These are phyloP conservation scores for Mustela nigripes DNA, from an alignment of 2,113 vertebrate genomes.

Conservation along the genomic window DNA sequence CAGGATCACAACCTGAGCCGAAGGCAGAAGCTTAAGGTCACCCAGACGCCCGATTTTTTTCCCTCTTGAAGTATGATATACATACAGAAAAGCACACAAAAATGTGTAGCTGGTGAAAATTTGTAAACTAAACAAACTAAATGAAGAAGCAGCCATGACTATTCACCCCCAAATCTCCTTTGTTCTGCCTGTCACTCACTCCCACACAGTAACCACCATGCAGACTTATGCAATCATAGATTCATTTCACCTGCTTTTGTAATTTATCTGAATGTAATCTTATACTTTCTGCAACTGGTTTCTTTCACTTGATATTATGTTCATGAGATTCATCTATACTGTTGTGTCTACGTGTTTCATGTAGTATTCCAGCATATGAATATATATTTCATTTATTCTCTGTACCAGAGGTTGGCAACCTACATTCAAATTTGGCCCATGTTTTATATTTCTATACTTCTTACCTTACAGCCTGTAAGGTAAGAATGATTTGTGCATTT, in stretches of 20 bases:
- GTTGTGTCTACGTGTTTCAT: too few species aligned
- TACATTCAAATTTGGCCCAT: not conserved
- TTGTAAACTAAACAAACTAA: not conserved
- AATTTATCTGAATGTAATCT: not conserved
- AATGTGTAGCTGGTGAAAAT: not conserved
- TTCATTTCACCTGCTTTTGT: not conserved
- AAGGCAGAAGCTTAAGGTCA: too few species aligned
- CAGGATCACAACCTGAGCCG: too few species aligned
- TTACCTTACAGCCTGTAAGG: not conserved
- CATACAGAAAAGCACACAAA: not conserved
- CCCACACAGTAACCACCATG: not conserved
- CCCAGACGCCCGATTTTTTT: not conserved
- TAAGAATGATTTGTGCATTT: conserved; percentile 37
- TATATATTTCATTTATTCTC: not conserved
- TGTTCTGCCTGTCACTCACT: not conserved
- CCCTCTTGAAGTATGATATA: not conserved
- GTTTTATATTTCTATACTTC: not conserved
- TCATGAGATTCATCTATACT: not conserved
- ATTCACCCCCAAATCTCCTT: not conserved
- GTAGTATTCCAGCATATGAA: not conserved
- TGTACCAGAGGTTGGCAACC: not conserved
- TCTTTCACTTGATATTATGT: not conserved
- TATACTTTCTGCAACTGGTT: not conserved
- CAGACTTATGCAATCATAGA: not conserved
- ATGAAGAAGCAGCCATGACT: not conserved